Evolutionary conservation across 1,140 invertebrate genomes (phyloP), one percentile per base, ranked within the genome.

Genomic region (Monomorium pharaonis): DNA sequence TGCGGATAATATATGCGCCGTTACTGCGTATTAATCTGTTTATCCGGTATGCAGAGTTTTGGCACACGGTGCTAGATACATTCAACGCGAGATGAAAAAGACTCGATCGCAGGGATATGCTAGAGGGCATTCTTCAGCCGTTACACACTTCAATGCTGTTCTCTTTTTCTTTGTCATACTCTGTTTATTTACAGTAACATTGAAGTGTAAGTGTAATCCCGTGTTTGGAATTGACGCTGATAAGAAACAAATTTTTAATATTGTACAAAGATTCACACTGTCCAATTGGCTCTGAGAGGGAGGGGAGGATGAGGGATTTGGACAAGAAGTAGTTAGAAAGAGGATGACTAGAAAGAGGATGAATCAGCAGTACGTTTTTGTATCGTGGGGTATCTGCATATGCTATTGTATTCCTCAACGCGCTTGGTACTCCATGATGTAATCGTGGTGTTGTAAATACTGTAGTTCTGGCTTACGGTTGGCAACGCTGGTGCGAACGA

Each of bases 1-100:
- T 56, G 67, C 85, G 56, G 56, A 70, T 80, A 83, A 80, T 80
- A 86, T 62, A 81, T 69, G 67, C 63, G 76, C 51, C 81, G 86
- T 84, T 84, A 85, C 69, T 72, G 58, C 62, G 72, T 85, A 85
- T 85, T 85, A 76, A 67, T 86, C 80, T 87, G 80, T 86, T 84
- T 84, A 76, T 86, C 65, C 72, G 81, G 44, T 42, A 54, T 30
- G 44, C n/a, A n/a, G 47, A 76, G 63, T 84, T 84, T 84, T 74
- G 62, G 76, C 84, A 69, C 76, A 51, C 49, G 49, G 60, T 56
- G 16, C 16, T 24, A 21, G 47, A 58, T 51, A 30, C 62, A 67
- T 62, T 84, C 33, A 16, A 47, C 44, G 37, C 49, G 37, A 21
- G 12, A 21, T 24, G 49, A 56, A 18, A 69, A n/a, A 24, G 47